Base-by-base conservation (phyloP, 2,888 invertebrate species). In the Andrena dorsata region DNA sequence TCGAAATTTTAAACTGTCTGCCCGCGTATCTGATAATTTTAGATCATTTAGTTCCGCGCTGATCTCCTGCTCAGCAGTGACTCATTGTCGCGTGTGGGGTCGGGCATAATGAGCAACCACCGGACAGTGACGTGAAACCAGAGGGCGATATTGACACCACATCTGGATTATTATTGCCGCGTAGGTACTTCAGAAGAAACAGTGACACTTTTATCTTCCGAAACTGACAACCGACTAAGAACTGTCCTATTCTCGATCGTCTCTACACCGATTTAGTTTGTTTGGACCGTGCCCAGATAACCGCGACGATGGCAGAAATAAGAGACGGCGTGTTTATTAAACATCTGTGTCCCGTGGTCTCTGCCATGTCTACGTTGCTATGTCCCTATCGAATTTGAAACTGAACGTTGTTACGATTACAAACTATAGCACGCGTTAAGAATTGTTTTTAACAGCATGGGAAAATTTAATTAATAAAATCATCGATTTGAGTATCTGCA, bases 211-310 rank as follows among this genome's bases (percentile, higher is more conserved):
- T 75, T 53, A 68, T 75, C 68, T 61, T 32, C 4, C 65, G 20
- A 20, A 5, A 2, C 4, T 6, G 10, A 63, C 16, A 41, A 61
- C 68, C 47, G 68, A 64, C 58, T 35, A 75, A 66, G 60, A 60
- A 60, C 20, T 1, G n/a, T 13, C 2, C 41, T 16, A 26, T 26
- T 35, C 26, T n/a, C 49, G 58, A 47, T 5, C 16, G 53, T 16
- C 20, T 8, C 26, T 28, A 5, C 5, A 28, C 51, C 51, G 20
- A 8, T 0, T 30, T 13, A 13, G 49, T 72, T 77, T 80, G 41
- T 78, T 72, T 66, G n/a, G 35, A n/a, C 16, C 41, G 32, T 16
- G 13, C 10, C 4, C 16, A 23, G 53, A 66, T 71, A 53, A 47
- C 66, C 4, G 16, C 13, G 2, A 1, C 5, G 32, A 61, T 63